phyloP scores from a whole-genome alignment of 2,113 vertebrate genomes.

The Brienomyrus brachyistius region DNA sequence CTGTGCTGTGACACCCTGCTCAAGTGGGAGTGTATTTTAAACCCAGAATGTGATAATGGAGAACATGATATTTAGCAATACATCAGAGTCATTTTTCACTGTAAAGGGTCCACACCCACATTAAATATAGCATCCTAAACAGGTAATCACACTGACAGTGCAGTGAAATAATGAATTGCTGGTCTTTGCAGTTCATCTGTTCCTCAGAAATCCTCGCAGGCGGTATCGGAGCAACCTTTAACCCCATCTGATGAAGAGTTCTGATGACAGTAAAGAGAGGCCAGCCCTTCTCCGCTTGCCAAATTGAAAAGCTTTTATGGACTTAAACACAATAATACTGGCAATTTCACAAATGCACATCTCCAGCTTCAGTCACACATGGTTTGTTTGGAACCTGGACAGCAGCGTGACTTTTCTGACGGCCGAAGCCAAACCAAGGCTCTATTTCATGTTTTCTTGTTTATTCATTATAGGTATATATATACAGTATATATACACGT shows the following conservation, averaged over 20 bases:
- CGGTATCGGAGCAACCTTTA: background rate
- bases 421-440: background rate
- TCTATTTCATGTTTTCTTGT: background rate
- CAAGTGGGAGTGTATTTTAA: background rate
- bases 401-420: background rate
- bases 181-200: background rate
- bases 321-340: slow-evolving; percentile 11
- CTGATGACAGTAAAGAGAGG: slow-evolving; percentile 2
- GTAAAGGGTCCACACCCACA: background rate
- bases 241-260: background rate
- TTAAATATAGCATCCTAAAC: background rate
- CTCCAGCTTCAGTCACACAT: background rate
- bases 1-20: background rate
- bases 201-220: background rate
- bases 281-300: slow-evolving; percentile 6
- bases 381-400: too few species aligned
- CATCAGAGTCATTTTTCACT: background rate
- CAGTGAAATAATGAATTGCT: background rate
- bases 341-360: background rate
- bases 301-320: slow-evolving; percentile 18
- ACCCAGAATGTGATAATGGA: background rate
- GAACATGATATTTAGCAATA: background rate
- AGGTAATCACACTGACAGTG: slow-evolving; percentile 7
- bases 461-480: background rate
- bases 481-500: background rate